Conservation (phyloP, 2,888 invertebrate genomes). For the Eledona agricola region DNA sequence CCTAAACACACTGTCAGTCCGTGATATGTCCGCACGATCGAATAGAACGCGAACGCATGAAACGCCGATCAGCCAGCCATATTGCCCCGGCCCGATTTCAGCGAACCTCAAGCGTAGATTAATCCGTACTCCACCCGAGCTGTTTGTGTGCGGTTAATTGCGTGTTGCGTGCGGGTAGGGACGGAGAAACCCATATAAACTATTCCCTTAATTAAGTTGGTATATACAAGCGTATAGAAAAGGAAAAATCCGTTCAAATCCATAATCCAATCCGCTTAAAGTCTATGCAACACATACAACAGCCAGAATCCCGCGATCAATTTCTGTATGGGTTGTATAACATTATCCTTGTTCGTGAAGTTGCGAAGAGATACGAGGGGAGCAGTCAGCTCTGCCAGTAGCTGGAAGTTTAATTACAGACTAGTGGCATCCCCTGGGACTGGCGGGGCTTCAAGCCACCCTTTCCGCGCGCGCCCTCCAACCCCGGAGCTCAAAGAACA, state of each 20-base stretch:
- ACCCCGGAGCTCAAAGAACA: constrained; percentile 48
- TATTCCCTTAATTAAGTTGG: constrained; percentile 47
- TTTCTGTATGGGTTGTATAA: constrained; percentile 57
- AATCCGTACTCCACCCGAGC: not conserved
- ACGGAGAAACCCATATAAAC: constrained; percentile 41
- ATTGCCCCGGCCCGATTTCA: constrained; percentile 4
- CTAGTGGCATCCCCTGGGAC: constrained; percentile 60
- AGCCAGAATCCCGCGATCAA: constrained; percentile 55
- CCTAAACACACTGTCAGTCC: constrained; percentile 57
- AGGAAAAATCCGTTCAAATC: constrained; percentile 51
- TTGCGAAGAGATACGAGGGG: constrained; percentile 52
- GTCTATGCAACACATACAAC: constrained; percentile 47
- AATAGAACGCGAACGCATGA: constrained; percentile 45
- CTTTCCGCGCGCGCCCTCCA: constrained; percentile 42
- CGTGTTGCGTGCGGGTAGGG: constrained; percentile 11
- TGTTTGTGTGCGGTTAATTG: constrained; percentile 3
- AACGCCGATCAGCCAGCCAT: constrained; percentile 28
- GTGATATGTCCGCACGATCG: constrained; percentile 57
- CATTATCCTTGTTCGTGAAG: constrained; percentile 56
- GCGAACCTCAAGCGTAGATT: not conserved
- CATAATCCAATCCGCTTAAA: constrained; percentile 50
- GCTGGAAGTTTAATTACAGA: constrained; percentile 62
- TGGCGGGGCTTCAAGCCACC: constrained; percentile 57
- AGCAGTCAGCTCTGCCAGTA: constrained; percentile 47
- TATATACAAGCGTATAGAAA: constrained; percentile 46